Conservation (phyloP, 30 jellyfish, hydroid and myxozoan species). For the Aurelia aurita complex sp. Pacific region DNA sequence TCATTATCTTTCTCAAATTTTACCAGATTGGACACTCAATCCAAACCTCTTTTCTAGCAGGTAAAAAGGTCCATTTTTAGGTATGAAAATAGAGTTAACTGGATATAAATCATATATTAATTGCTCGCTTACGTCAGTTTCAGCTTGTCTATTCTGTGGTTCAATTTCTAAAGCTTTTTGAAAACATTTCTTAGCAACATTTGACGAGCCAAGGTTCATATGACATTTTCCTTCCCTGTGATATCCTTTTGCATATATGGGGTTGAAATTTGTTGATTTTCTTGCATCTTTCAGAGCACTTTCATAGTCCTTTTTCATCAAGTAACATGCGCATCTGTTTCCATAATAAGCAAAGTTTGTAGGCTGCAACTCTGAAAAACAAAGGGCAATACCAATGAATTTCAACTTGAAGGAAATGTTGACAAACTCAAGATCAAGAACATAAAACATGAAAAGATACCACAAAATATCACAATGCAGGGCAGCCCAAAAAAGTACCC, state of each 20-base stretch:
- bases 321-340: slow-evolving; percentile 92
- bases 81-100: no score
- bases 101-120: background rate
- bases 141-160: slow-evolving; percentile 65
- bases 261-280: slow-evolving; percentile 63
- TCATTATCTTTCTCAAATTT: no score
- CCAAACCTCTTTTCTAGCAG: no score
- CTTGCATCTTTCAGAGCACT: slow-evolving; percentile 90
- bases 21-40: no score
- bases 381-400: background rate
- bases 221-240: slow-evolving; percentile 93
- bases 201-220: slow-evolving; percentile 81
- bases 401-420: background rate
- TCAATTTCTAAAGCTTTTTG: slow-evolving; percentile 78
- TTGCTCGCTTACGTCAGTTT: slow-evolving; percentile 69
- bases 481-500: no score
- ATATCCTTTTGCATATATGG: slow-evolving; percentile 78
- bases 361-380: slow-evolving; percentile 82
- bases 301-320: slow-evolving; percentile 80
- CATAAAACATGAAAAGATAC: no score
- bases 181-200: slow-evolving; percentile 55
- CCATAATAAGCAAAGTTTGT: slow-evolving; percentile 90
- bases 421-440: background rate
- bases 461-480: no score
- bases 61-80: no score